Evolutionary conservation across 2,797 vertebrate species (phyloP).

Genomic region (Steatocranus sp.): DNA sequence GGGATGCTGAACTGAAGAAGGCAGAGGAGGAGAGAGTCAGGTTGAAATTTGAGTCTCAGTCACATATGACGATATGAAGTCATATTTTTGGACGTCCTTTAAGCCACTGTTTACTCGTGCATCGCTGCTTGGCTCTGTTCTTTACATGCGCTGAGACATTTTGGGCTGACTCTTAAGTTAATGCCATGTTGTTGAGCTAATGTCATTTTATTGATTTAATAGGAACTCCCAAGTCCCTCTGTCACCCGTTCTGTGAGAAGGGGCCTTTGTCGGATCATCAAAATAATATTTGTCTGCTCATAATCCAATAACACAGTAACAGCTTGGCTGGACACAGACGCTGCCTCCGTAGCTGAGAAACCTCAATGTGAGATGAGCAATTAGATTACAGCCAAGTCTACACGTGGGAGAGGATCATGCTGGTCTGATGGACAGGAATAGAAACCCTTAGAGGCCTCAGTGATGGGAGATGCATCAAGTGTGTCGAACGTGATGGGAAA

Average conservation of each 20-base stretch:
- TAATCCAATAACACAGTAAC: slow-evolving; percentile 67
- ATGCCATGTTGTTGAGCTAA: slow-evolving; percentile 20
- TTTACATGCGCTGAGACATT: neutral
- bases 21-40: slow-evolving; percentile 88
- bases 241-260: slow-evolving; percentile 1
- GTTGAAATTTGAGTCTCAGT: slow-evolving; percentile 63
- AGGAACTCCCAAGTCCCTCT: neutral
- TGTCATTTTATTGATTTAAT: slow-evolving; percentile 32
- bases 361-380: slow-evolving; percentile 43
- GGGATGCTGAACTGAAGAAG: slow-evolving; percentile 88
- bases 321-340: slow-evolving; percentile 24
- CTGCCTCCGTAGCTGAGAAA: slow-evolving; percentile 16
- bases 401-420: slow-evolving; percentile 24
- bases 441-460: neutral
- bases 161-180: neutral
- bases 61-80: neutral
- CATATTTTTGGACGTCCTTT: neutral
- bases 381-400: slow-evolving; percentile 50
- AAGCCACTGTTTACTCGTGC: neutral
- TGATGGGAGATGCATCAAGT: neutral
- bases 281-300: slow-evolving; percentile 19
- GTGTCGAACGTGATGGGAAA: neutral
- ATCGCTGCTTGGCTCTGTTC: neutral
- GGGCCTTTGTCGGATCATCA: slow-evolving; percentile 15
- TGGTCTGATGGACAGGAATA: slow-evolving; percentile 35